Base-by-base conservation (phyloP, 2,113 vertebrate species). In the Zootoca vivipara region DNA sequence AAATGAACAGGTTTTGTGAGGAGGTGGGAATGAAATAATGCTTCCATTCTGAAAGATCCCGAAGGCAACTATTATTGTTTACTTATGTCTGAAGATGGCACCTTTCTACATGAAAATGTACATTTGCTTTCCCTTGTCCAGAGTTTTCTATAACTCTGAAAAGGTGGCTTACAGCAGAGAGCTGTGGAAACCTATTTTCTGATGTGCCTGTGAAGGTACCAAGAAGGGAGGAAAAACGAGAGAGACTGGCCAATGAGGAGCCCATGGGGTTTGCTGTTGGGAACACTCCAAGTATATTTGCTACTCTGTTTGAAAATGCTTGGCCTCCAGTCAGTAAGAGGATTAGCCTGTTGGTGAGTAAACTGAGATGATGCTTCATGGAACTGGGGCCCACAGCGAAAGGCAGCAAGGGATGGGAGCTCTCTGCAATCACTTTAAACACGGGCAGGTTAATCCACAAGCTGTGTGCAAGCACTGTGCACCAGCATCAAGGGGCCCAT, bases 311-410 rank as follows among this genome's bases (percentile, higher is more conserved):
- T 87, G 85, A 62, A 72, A 72, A 40, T 20, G 26, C 67, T 70
- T 69, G n/a, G 38, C 35, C 40, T 78, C 64, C 75, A 28, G 40
- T 72, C 35, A 72, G 33, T 81, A 80, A 87, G 67, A 72, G 65
- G 85, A 87, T 87, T 73, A 81, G 69, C 28, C 42, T 81, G 85
- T 58, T 81, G 78, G 78, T 30, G 86, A 56, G 78, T 81, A 87
- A 81, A 82, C 67, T 73, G 78, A 81, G 62, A 62, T 24, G 15
- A 87, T 24, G 20, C 8, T 87, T 33, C n/a, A n/a, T 73, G 69
- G 77, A 78, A 80, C n/a, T 7, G 79, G 67, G 78, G 33, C 26
- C 33, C 86, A 81, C 9, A 82, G 46, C 58, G 42, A 80, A 87
- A 72, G n/a, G 52, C n/a, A 81, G 52, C 22, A 26, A 82, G 38